Percentiles rank a stretch among this genome's conserved stretches.
Evolutionary conservation across 2,888 invertebrate species (phyloP).

Genomic region (Bembecia ichneumoniformis): DNA sequence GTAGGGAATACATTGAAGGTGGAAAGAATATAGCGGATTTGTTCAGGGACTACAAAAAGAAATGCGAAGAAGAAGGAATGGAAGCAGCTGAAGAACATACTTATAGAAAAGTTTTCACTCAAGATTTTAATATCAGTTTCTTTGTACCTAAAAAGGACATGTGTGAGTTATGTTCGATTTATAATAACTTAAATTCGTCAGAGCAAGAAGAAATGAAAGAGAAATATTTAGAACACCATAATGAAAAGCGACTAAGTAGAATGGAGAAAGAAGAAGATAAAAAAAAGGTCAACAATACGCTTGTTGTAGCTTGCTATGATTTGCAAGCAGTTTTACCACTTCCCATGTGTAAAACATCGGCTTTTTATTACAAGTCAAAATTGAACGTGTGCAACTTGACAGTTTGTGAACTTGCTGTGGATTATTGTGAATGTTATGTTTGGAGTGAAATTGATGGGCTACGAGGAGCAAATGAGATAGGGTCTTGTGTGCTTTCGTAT

Average conservation of each 20-base stretch:
- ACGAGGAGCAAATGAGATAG: not conserved
- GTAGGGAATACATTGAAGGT: slow-evolving; percentile 7
- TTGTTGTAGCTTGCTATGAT: slow-evolving; percentile 4
- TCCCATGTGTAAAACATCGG: slow-evolving; percentile 1
- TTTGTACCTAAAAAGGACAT: too few relatives aligned
- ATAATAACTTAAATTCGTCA: too few relatives aligned
- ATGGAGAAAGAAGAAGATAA: too few relatives aligned
- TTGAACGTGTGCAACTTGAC: slow-evolving; percentile 1
- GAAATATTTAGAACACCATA: too few relatives aligned
- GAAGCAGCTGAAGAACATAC: too few relatives aligned
- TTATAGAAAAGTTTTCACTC: too few relatives aligned
- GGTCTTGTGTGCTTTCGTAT: not conserved
- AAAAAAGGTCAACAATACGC: too few relatives aligned
- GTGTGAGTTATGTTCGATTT: too few relatives aligned
- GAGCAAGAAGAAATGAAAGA: too few relatives aligned
- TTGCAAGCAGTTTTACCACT: slow-evolving; percentile 3
- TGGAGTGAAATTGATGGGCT: not conserved
- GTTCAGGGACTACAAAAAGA: not conserved
- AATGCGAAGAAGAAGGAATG: not conserved
- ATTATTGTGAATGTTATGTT: not conserved
- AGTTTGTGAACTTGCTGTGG: not conserved
- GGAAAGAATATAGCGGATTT: slow-evolving; percentile 6
- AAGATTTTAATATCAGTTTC: too few relatives aligned
- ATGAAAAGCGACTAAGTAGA: too few relatives aligned
- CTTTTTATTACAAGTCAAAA: slow-evolving; percentile 2